These are phyloP conservation scores for Crenuchus spilurus DNA, from an alignment of 2,797 vertebrate species.

Conservation along the genomic window DNA sequence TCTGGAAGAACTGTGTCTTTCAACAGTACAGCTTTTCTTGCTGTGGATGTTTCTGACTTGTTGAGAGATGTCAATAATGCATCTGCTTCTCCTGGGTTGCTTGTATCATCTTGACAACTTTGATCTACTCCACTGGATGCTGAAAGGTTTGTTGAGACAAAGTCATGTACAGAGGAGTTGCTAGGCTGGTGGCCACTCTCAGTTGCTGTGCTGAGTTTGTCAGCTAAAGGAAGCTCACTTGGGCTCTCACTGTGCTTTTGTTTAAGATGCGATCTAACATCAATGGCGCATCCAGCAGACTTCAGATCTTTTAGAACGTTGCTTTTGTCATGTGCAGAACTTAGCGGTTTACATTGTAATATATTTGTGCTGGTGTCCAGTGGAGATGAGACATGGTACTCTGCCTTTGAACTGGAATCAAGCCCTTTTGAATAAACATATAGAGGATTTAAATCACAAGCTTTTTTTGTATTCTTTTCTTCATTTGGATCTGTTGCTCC, in stretches of 20 bases:
- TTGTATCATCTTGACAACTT: slow-evolving; percentile 2
- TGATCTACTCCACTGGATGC: slow-evolving; percentile 10
- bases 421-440: slow-evolving; percentile 10
- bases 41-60: slow-evolving; percentile 17
- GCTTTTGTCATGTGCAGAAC: neutral
- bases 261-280: slow-evolving; percentile 1
- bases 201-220: neutral
- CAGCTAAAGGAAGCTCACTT: neutral
- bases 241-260: neutral
- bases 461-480: slow-evolving; percentile 35
- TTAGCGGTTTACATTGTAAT: slow-evolving; percentile 13
- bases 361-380: neutral
- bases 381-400: slow-evolving; percentile 1
- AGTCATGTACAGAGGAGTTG: neutral
- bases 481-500: slow-evolving; percentile 30
- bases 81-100: neutral
- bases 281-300: neutral
- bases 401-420: slow-evolving; percentile 39
- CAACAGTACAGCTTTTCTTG: neutral
- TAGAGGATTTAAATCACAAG: slow-evolving; percentile 6
- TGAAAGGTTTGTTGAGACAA: neutral
- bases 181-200: neutral
- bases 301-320: neutral
- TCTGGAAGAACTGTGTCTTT: neutral
- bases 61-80: neutral